Conservation (phyloP, 1,140 invertebrate genomes). For the Drosophila subpulchrella region DNA sequence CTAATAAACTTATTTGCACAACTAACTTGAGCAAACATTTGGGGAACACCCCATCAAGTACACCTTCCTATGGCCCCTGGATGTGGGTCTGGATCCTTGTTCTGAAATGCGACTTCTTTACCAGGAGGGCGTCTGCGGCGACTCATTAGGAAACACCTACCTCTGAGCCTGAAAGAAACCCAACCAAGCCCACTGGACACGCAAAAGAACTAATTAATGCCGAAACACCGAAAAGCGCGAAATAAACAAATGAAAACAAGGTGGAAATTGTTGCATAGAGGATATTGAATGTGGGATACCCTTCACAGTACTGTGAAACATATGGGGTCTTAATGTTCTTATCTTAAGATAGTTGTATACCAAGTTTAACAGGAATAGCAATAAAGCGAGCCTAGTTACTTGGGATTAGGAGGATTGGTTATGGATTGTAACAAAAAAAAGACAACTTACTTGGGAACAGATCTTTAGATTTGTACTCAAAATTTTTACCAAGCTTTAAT, state of each 20-base stretch:
- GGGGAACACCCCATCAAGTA: slow-evolving; percentile 67
- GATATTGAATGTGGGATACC: slow-evolving; percentile 29
- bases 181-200: slow-evolving; percentile 45
- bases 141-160: slow-evolving; percentile 80
- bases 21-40: slow-evolving; percentile 70
- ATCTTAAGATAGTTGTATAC: no score
- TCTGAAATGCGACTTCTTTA: slow-evolving; percentile 1
- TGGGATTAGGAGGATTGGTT: no score
- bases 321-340: no score
- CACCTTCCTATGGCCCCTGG: slow-evolving; percentile 42
- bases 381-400: no score
- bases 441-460: no score
- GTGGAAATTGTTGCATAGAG: background rate
- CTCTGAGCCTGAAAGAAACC: slow-evolving; percentile 8
- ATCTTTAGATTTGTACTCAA: no score
- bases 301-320: slow-evolving; percentile 5
- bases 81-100: background rate
- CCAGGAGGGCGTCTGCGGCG: slow-evolving; percentile 62
- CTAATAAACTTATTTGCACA: slow-evolving; percentile 80
- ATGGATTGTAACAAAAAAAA: no score
- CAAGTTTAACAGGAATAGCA: no score
- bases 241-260: slow-evolving; percentile 72
- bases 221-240: slow-evolving; percentile 57
- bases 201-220: slow-evolving; percentile 79
- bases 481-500: no score